phyloP scores from a whole-genome alignment of 2,113 vertebrate genomes.

The Eurypyga helias region DNA sequence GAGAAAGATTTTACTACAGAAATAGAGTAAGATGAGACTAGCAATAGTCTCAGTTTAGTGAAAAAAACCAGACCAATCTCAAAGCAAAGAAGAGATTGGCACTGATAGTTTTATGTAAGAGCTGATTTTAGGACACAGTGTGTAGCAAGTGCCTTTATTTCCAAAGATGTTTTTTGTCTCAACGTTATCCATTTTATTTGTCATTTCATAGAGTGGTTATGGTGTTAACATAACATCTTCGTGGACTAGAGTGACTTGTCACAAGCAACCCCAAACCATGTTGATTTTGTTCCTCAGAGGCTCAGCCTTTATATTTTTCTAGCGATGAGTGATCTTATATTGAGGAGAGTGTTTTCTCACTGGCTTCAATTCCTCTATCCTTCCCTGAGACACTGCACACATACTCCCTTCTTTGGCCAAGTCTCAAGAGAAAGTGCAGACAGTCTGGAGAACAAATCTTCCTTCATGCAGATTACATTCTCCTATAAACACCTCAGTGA shows the following conservation, averaged over 20 bases:
- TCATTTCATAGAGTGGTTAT: background rate
- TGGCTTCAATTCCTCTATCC: background rate
- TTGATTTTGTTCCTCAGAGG: background rate
- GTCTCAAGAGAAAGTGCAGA: constrained; percentile 28
- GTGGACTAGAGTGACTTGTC: background rate
- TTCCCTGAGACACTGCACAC: background rate
- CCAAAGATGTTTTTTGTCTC: background rate
- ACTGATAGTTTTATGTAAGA: background rate
- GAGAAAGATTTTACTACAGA: constrained; percentile 2
- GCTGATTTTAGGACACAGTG: background rate
- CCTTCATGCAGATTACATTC: background rate
- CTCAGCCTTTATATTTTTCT: background rate
- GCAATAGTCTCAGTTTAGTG: background rate
- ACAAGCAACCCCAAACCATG: background rate
- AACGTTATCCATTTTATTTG: background rate
- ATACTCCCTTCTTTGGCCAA: constrained; percentile 1
- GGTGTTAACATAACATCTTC: background rate
- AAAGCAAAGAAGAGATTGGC: background rate
- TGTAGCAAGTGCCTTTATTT: background rate
- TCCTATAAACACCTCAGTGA: background rate
- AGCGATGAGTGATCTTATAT: background rate
- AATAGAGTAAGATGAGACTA: background rate
- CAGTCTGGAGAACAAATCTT: constrained; percentile 7
- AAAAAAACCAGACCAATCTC: background rate
- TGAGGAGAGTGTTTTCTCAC: background rate